Conservation (phyloP, 2,113 vertebrate genomes). For the Nesoenas mayeri region DNA sequence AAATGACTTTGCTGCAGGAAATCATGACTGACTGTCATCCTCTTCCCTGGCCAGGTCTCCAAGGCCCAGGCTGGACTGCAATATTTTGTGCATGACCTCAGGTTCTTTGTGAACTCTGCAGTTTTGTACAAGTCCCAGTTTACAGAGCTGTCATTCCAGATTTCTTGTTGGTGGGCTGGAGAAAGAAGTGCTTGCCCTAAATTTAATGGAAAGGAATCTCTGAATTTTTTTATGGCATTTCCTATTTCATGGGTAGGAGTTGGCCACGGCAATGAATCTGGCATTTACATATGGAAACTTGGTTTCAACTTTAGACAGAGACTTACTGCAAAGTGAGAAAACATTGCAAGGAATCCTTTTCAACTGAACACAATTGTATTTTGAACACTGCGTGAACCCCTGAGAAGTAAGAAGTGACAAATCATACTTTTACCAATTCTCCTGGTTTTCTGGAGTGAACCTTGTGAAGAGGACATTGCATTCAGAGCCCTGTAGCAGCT, state of each 20-base stretch:
- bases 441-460: fast-evolving
- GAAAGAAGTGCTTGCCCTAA: background rate
- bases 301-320: background rate
- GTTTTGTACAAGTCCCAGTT: background rate
- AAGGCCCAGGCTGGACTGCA: background rate
- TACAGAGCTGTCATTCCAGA: background rate
- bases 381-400: background rate
- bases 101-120: background rate
- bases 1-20: background rate
- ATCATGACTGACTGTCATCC: background rate
- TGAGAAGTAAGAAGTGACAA: background rate
- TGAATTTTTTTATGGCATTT: background rate
- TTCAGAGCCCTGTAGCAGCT: background rate
- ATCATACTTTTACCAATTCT: background rate
- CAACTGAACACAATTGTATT: background rate
- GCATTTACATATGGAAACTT: background rate
- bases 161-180: background rate
- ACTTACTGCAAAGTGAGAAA: background rate
- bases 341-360: background rate
- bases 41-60: background rate
- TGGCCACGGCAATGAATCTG: background rate
- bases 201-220: background rate
- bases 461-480: background rate
- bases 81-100: background rate
- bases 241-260: background rate